Evolutionary conservation across 2,797 vertebrate species (phyloP).

Genomic region (Lepus townsendii): DNA sequence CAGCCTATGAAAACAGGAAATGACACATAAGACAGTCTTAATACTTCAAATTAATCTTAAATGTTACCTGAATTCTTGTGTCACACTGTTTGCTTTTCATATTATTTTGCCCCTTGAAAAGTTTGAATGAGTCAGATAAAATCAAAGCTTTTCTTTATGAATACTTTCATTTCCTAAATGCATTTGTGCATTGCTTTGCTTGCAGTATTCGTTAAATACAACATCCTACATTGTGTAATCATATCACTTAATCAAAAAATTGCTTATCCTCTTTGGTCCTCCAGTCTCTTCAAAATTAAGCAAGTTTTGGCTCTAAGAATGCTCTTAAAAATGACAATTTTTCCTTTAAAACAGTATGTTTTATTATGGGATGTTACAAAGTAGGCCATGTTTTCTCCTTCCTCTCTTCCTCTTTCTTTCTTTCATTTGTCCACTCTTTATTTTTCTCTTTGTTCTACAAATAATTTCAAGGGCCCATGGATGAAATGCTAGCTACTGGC

Average conservation of each 20-base stretch:
- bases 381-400: neutral
- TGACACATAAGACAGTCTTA: neutral
- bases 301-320: neutral
- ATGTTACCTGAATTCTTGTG: neutral
- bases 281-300: neutral
- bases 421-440: neutral
- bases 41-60: neutral
- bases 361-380: neutral
- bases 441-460: neutral
- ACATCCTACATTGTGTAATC: neutral
- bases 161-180: neutral
- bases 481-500: neutral
- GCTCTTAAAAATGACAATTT: neutral
- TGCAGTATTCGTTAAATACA: neutral
- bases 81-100: neutral
- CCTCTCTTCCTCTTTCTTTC: neutral
- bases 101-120: constrained; percentile 10
- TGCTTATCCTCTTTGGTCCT: neutral
- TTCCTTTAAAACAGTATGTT: neutral
- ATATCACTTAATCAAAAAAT: neutral
- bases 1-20: neutral
- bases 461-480: neutral
- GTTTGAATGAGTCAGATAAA: neutral
- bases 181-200: neutral
- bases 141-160: neutral